A percentile compares a stretch with the other conserved stretches of the same genome.
Conservation (phyloP, 2,888 invertebrate genomes). For the Mythimna lalbum region DNA sequence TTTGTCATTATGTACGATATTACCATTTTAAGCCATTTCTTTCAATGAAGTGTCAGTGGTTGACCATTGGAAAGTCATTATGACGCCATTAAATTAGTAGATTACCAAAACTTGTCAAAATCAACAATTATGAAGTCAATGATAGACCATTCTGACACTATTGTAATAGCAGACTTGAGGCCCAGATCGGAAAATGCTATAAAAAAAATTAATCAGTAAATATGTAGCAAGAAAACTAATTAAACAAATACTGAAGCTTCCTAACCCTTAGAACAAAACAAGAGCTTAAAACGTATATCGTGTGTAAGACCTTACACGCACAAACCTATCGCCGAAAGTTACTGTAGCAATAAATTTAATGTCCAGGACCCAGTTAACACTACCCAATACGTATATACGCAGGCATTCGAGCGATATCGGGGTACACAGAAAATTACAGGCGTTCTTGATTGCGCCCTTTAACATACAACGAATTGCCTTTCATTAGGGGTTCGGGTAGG, state of each 20-base stretch:
- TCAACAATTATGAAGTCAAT: too few relatives aligned
- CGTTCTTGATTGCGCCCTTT: constrained; percentile 81
- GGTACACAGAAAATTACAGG: constrained; percentile 72
- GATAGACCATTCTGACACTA: too few relatives aligned
- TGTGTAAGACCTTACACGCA: constrained; percentile 32
- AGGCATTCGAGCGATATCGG: constrained; percentile 46
- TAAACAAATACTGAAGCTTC: not conserved
- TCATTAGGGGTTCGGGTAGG: constrained; percentile 77
- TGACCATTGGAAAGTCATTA: too few relatives aligned
- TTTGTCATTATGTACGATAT: too few relatives aligned
- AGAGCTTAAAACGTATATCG: constrained; percentile 19
- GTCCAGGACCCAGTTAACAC: constrained; percentile 47
- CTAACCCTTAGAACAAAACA: not conserved
- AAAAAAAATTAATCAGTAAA: too few relatives aligned
- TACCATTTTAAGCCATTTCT: too few relatives aligned
- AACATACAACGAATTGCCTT: constrained; percentile 78
- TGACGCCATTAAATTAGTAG: too few relatives aligned
- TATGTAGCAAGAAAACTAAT: not conserved
- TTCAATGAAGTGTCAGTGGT: too few relatives aligned
- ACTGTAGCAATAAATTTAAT: constrained; percentile 57
- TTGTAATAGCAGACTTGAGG: too few relatives aligned
- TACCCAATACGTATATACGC: constrained; percentile 42
- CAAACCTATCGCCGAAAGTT: constrained; percentile 48
- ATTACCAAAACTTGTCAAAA: too few relatives aligned
- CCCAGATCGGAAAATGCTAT: not conserved